phyloP scores from a whole-genome alignment of 2,797 vertebrate genomes.

The Malurus splendens region DNA sequence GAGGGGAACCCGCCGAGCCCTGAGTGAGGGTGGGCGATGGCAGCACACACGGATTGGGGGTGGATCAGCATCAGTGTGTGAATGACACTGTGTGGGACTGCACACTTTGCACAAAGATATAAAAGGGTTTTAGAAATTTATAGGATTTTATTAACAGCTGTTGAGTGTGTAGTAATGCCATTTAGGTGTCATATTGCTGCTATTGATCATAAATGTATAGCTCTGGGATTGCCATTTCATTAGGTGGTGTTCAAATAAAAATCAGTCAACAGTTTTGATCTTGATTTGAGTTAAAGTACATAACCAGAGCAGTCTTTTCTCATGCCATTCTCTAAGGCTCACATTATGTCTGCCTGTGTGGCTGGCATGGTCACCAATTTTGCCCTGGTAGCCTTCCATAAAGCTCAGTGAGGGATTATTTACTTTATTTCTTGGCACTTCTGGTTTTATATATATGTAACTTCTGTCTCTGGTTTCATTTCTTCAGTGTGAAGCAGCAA shows the following conservation, averaged over 20 bases:
- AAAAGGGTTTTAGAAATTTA: background rate
- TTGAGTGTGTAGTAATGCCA: background rate
- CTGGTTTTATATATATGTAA: background rate
- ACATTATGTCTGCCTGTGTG: background rate
- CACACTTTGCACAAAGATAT: background rate
- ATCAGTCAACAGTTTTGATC: background rate
- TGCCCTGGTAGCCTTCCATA: background rate
- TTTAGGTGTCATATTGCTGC: background rate
- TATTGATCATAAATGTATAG: background rate
- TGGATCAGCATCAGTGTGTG: background rate
- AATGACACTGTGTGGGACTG: accelerated
- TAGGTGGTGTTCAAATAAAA: background rate
- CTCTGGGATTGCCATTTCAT: background rate
- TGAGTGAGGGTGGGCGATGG: background rate
- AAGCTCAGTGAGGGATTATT: background rate
- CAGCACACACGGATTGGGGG: background rate
- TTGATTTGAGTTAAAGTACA: background rate
- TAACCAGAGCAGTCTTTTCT: background rate
- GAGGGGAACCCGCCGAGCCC: background rate
- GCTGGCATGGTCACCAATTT: background rate
- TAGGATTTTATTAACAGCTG: background rate
- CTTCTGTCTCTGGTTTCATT: background rate
- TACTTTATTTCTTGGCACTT: background rate
- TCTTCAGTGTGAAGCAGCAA: background rate
- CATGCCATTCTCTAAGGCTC: background rate